Evolutionary conservation across 2,888 invertebrate species (phyloP).

Genomic region (Torymus aiolomorphi): DNA sequence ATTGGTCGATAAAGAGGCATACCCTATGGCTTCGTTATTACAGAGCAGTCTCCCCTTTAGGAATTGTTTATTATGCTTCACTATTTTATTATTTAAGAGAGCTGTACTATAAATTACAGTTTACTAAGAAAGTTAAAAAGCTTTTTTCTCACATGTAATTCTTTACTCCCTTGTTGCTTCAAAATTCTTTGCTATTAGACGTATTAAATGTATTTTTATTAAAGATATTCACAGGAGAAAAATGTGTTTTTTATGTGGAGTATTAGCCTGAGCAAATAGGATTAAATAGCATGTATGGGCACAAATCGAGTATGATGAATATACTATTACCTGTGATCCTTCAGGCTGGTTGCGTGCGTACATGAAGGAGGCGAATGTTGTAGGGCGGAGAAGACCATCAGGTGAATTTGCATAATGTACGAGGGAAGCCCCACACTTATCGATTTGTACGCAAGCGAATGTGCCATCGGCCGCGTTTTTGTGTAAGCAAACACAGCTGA

Average conservation of each 20-base stretch:
- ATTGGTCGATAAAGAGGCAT: too few relatives aligned
- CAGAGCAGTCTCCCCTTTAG: neutral
- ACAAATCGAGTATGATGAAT: constrained; percentile 35
- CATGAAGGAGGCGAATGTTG: neutral
- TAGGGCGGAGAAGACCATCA: constrained; percentile 35
- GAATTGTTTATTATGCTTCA: neutral
- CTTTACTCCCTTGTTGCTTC: too few relatives aligned
- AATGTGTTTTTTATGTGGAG: neutral
- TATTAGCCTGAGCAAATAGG: constrained; percentile 23
- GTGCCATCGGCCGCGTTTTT: too few relatives aligned
- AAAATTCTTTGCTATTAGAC: too few relatives aligned
- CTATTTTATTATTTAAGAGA: neutral
- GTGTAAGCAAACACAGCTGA: too few relatives aligned
- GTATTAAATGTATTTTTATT: constrained; percentile 12
- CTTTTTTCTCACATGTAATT: too few relatives aligned
- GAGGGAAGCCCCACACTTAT: constrained; percentile 35
- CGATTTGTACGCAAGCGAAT: too few relatives aligned
- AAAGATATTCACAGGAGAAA: neutral
- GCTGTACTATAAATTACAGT: too few relatives aligned
- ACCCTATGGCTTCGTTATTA: neutral
- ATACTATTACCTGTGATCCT: constrained; percentile 5
- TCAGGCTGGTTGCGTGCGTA: neutral
- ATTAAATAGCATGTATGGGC: neutral
- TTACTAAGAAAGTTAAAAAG: too few relatives aligned
- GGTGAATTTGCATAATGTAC: constrained; percentile 55